Percentiles rank a stretch among this genome's conserved stretches.
phyloP scores from a whole-genome alignment of 2,888 invertebrate species.

The Cataglyphis rosenhaueri region DNA sequence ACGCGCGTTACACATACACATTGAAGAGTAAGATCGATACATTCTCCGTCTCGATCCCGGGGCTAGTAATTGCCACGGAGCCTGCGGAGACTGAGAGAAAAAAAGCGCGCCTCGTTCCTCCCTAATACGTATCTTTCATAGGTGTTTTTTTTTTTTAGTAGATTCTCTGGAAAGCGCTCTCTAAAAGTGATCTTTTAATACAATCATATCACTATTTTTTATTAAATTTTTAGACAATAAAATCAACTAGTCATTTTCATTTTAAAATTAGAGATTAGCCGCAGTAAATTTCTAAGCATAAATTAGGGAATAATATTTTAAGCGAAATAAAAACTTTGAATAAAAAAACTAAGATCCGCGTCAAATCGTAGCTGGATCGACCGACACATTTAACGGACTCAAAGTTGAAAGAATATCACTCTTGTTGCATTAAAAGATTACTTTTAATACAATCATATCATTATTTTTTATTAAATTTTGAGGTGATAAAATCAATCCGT shows the following conservation, averaged over 20 bases:
- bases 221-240: background rate
- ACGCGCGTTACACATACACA: constrained; percentile 25
- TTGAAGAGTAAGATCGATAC: constrained; percentile 51
- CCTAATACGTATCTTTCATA: constrained; percentile 22
- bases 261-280: background rate
- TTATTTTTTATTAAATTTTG: background rate
- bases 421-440: background rate
- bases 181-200: constrained; percentile 11
- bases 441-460: constrained; percentile 7
- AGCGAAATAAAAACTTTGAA: background rate
- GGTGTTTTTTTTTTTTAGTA: background rate
- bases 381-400: no score
- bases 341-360: constrained; percentile 38
- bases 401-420: constrained; percentile 31
- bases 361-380: constrained; percentile 1
- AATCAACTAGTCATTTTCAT: background rate
- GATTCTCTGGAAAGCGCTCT: background rate
- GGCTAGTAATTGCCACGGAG: constrained; percentile 46
- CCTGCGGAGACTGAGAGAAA: constrained; percentile 41
- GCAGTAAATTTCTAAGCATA: background rate
- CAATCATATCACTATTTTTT: constrained; percentile 4
- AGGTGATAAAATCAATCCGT: constrained; percentile 5
- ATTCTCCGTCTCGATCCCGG: constrained; percentile 51
- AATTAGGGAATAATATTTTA: background rate
- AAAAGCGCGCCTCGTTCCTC: constrained; percentile 5